Percentiles rank a stretch among this genome's conserved stretches.
Evolutionary conservation across 2,113 vertebrate species (phyloP).

Genomic region (Astur gentilis): DNA sequence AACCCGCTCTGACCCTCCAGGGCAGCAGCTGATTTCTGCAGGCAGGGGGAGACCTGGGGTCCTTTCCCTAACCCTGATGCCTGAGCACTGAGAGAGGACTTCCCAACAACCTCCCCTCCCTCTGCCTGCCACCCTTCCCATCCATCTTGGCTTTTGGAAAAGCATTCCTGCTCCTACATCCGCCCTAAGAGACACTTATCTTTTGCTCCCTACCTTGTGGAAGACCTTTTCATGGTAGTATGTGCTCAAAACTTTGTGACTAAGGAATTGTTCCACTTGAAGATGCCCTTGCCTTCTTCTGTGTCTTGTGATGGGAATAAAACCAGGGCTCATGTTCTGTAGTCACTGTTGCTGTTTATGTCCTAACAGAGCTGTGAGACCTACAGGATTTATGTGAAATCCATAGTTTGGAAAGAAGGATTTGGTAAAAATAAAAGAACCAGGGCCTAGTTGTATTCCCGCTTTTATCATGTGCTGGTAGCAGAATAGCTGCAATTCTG

Average conservation of each 20-base stretch:
- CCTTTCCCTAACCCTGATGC: background rate
- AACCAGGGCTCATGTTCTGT: background rate
- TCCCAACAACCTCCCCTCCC: background rate
- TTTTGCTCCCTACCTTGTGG: background rate
- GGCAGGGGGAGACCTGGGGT: background rate
- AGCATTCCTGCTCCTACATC: background rate
- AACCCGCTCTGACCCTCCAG: background rate
- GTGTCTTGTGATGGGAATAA: background rate
- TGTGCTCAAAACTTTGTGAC: background rate
- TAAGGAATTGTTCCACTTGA: background rate
- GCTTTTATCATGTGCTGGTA: background rate
- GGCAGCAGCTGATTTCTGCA: background rate
- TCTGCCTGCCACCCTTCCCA: background rate
- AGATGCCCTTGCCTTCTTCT: background rate
- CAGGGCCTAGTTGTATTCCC: rapidly evolving
- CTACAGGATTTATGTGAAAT: background rate
- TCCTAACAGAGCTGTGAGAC: background rate
- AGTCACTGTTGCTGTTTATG: background rate
- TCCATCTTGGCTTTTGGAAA: background rate
- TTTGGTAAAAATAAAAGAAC: background rate
- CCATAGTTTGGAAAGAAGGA: background rate
- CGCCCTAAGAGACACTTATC: background rate
- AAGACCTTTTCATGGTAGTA: background rate
- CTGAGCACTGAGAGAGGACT: background rate
- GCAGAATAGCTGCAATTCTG: background rate